phyloP scores from a whole-genome alignment of 2,797 vertebrate species.

The Hyperoplus immaculatus region DNA sequence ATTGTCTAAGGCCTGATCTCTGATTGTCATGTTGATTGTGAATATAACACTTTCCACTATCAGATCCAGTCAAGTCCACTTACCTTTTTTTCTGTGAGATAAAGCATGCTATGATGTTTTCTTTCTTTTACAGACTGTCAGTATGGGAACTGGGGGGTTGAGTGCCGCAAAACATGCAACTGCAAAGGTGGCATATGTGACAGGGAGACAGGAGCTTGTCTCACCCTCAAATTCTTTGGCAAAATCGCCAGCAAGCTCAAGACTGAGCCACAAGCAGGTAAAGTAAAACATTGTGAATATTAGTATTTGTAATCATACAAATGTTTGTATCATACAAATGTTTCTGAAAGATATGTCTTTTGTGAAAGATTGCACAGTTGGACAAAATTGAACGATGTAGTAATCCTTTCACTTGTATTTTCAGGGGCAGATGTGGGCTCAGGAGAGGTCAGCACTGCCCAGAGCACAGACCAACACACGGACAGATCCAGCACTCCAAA shows the following conservation, averaged over 20 bases:
- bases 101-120: not conserved
- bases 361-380: not conserved
- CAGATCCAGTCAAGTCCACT: not conserved
- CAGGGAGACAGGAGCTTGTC: slow-evolving; percentile 93
- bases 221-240: slow-evolving; percentile 93
- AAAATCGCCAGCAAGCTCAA: slow-evolving; percentile 86
- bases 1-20: not conserved
- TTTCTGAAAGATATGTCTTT: not conserved
- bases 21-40: not conserved
- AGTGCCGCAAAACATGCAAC: slow-evolving; percentile 93
- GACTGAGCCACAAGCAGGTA: slow-evolving; percentile 86
- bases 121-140: slow-evolving; percentile 88
- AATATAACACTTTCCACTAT: not conserved
- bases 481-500: slow-evolving; percentile 86
- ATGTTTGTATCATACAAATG: not conserved
- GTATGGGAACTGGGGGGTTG: slow-evolving; percentile 93
- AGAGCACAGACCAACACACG: slow-evolving; percentile 83
- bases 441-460: slow-evolving; percentile 86
- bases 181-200: slow-evolving; percentile 95
- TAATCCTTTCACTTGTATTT: slow-evolving; percentile 37
- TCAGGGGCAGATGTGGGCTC: slow-evolving; percentile 91
- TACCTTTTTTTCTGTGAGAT: not conserved
- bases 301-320: not conserved
- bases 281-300: slow-evolving; percentile 74
- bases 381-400: not conserved